Evolutionary conservation across 2,797 vertebrate genomes (phyloP).

Genomic region (Macropus fuliginosus): DNA sequence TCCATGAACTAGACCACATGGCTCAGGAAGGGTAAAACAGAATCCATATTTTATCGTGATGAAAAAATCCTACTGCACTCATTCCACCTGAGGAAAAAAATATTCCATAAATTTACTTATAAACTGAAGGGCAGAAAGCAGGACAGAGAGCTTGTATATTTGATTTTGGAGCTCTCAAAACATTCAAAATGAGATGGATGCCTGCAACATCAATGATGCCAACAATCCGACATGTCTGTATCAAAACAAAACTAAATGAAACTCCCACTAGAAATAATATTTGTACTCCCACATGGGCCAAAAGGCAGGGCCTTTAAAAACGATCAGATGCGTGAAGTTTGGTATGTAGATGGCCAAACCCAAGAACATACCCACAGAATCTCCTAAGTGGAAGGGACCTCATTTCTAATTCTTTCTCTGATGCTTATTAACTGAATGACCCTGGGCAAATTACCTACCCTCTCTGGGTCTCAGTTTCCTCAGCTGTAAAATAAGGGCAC

Average conservation of each 20-base stretch:
- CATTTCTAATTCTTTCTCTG: background rate
- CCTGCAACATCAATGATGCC: background rate
- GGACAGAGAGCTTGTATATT: background rate
- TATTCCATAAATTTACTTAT: background rate
- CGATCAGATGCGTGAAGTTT: background rate
- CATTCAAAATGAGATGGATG: background rate
- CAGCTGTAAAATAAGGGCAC: background rate
- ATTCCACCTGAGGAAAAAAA: background rate
- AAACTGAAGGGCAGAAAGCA: background rate
- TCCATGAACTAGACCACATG: background rate
- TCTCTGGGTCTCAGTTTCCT: background rate
- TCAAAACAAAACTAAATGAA: background rate
- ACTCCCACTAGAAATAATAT: background rate
- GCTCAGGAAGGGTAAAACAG: background rate
- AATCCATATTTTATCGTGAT: background rate
- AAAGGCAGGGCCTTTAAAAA: background rate
- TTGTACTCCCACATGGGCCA: background rate
- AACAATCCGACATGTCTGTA: background rate
- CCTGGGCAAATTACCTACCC: background rate
- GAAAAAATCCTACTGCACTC: background rate
- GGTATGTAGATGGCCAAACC: background rate
- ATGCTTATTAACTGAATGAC: background rate
- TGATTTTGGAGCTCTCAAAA: constrained; percentile 5
- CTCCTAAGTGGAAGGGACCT: background rate
- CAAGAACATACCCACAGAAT: background rate